Base-by-base conservation (phyloP, 1,140 invertebrate genomes). In the Druon quercuslanigerum region DNA sequence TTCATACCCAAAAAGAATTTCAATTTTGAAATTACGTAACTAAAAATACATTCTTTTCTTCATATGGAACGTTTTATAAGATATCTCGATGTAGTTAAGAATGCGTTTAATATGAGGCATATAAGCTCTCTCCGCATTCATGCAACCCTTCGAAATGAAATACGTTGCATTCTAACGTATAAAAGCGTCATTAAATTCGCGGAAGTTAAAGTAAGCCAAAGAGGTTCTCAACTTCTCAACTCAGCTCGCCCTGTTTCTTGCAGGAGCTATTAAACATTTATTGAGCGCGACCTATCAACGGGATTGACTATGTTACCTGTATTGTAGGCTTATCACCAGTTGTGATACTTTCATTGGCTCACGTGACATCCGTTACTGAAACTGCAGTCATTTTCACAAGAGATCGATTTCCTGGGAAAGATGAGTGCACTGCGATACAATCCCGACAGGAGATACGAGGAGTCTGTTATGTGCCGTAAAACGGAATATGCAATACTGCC, bases 401-500 rank as follows among this genome's bases (percentile, higher is more conserved):
- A 73, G 72, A 77, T 77, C 76, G 54, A 72, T 79, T 75, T 25
- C 56, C 52, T 51, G 1, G 51, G 46, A 52, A 50, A 57, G 52
- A 60, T 60, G 57, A 60, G 57, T 25, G 25, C 57, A 33, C 57
- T 60, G 20, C 20, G 3, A 60, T 60, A 60, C 25, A 60, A 76
- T 83, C 76, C 79, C 79, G 57, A 60, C 70, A 81, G 71, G 70
- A 85, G 70, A 51, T 84, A 86, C 78, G 84, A 83, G 76, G 72
- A 84, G 78, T 83, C 79, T 75, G 81, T 85, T 85, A 83, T 84
- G 76, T 83, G 52, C 81, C 81, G 78, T 86, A 87, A 88, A 88
- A 85, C 82, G 82, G 83, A 84, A 87, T 86, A 85, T 84, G 85
- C 83, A 87, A 87, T 83, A 83, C 77, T 74, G 85, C 79, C 74